phyloP scores from a whole-genome alignment of 1,140 invertebrate species.

The Triops cancriformis region DNA sequence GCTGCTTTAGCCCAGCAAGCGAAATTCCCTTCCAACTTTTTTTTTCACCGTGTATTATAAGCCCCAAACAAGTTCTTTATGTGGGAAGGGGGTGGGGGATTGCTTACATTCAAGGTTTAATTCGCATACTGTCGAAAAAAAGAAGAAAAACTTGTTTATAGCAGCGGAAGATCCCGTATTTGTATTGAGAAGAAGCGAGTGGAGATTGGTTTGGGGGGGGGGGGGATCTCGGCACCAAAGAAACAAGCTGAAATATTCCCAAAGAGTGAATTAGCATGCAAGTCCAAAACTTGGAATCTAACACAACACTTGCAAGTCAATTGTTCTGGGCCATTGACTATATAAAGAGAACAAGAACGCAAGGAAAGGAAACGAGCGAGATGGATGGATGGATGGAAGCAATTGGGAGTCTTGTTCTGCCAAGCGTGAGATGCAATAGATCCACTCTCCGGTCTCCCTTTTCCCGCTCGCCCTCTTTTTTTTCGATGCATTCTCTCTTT shows the following conservation, averaged over 20 bases:
- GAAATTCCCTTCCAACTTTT: not conserved
- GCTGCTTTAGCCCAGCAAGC: not conserved
- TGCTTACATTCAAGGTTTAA: not conserved
- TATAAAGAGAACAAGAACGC: not conserved
- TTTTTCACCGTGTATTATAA: too few species aligned
- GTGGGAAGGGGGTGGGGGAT: not conserved
- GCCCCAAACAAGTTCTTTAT: not conserved
- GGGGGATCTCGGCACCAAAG: not conserved
- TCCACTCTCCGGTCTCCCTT: not conserved
- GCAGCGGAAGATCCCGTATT: not conserved
- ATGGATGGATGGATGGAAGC: conserved; percentile 12
- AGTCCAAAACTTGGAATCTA: not conserved
- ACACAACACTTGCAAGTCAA: conserved; percentile 6
- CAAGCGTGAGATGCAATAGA: conserved; percentile 13
- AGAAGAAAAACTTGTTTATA: not conserved
- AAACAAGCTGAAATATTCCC: not conserved
- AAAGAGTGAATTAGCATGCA: not conserved
- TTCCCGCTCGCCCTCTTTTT: not conserved
- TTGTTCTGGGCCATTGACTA: conserved; percentile 13
- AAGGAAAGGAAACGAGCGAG: conserved; percentile 9
- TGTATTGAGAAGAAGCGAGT: not conserved
- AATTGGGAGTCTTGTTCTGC: conserved; percentile 5
- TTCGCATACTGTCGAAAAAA: not conserved
- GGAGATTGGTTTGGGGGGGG: not conserved
- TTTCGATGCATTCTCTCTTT: not conserved